Base-by-base conservation (phyloP, 1,140 invertebrate genomes). In the Drosophila leontia region DNA sequence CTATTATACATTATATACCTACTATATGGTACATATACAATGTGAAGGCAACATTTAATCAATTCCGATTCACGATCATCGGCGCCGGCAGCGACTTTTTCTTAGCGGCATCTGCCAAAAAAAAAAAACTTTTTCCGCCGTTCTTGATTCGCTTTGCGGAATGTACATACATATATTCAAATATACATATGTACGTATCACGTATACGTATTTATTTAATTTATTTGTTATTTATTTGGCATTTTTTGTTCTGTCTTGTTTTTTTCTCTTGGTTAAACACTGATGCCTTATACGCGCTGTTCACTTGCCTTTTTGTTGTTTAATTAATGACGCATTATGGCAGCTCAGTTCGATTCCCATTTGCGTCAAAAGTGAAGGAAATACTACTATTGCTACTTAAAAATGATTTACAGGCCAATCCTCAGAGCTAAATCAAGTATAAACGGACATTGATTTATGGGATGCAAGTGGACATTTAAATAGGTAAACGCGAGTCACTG, bases 211-310 rank as follows among this genome's bases (percentile, higher is more conserved):
- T 83, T 83, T 87, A 86, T 86, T 87, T 86, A 86, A 88, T 87
- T 87, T 88, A 86, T 86, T 87, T 86, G 79, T 79, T 86, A 82
- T 86, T 86, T 86, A 87, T 86, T 87, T 87, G 83, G 77, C 61
- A 56, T 64, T 75, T 80, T 88, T 76, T 67, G 39, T 42, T 44
- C 45, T 58, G 51, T 68, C 41, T 57, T 64, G 51, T 44, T 26
- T 64, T 60, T 41, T 34, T 23, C 11, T 23, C 19, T 45, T 63
- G 64, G 37, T 83, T 64, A 69, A 82, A 75, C 55, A 53, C 26
- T 82, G 61, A 61, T 81, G 63, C 77, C 79, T 56, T 61, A 35
- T 67, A 51, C 51, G 48, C 39, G 29, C 47, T 72, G 44, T 78
- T 69, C 68, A 70, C 59, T 68, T 75, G 82, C 51, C 42, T 65